Conservation (phyloP, 2,888 invertebrate species). For the Harmothoe impar region DNA sequence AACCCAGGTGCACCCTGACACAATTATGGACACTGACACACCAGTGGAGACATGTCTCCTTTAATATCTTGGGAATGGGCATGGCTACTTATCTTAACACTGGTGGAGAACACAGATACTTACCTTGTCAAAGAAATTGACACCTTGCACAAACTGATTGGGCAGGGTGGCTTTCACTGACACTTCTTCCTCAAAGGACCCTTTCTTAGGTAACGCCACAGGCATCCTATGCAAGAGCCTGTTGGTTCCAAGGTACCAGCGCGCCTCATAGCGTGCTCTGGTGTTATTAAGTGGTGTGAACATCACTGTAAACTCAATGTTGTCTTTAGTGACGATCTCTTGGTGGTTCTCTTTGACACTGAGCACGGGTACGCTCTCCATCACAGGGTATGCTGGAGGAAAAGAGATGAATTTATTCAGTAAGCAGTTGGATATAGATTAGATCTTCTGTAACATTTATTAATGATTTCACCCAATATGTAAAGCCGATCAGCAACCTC, state of each 20-base stretch:
- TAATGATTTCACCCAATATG: no score
- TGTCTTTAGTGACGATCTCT: slow-evolving; percentile 12
- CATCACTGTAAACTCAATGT: slow-evolving; percentile 16
- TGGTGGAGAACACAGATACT: neutral
- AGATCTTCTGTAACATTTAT: no score
- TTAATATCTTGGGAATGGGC: no score
- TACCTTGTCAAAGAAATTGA: slow-evolving; percentile 44
- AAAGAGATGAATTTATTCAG: neutral
- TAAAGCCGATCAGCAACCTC: no score
- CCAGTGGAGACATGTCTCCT: no score
- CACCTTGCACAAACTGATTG: slow-evolving; percentile 4
- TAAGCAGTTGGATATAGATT: no score
- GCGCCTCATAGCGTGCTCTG: slow-evolving; percentile 58
- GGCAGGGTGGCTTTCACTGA: neutral
- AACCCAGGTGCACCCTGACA: no score
- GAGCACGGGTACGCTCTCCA: slow-evolving; percentile 50
- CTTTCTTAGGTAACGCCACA: neutral
- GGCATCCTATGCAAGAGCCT: neutral
- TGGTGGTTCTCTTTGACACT: neutral
- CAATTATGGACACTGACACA: no score
- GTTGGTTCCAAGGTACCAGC: slow-evolving; percentile 65
- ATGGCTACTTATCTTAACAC: neutral
- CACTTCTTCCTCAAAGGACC: neutral
- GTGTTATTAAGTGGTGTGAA: slow-evolving; percentile 56
- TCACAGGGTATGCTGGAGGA: slow-evolving; percentile 62